These are phyloP conservation scores for Austrofundulus limnaeus DNA, from an alignment of 2,113 vertebrate species.

Conservation along the genomic window DNA sequence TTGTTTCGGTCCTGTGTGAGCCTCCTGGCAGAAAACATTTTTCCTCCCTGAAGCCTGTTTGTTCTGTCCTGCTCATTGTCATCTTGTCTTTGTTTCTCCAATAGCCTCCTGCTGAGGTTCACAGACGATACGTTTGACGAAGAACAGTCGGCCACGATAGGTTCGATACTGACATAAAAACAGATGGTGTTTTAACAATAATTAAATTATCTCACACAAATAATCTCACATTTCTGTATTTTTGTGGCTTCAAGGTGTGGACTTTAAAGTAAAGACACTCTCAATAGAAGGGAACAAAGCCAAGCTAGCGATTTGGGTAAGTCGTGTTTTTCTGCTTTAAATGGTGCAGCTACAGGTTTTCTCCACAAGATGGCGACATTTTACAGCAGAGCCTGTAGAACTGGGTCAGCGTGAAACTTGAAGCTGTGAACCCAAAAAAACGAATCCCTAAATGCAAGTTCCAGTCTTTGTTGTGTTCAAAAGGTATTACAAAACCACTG, in stretches of 20 bases:
- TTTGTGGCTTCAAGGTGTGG: constrained; percentile 83
- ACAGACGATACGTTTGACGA: constrained; percentile 98
- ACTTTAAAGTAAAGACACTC: constrained; percentile 99
- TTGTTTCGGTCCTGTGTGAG: not conserved
- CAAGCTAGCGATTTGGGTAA: constrained; percentile 98
- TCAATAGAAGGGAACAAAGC: constrained; percentile 96
- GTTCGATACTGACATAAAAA: constrained; percentile 63
- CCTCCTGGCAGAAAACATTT: not conserved
- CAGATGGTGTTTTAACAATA: not conserved
- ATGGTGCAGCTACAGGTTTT: not conserved
- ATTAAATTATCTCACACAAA: not conserved
- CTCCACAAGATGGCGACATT: constrained; percentile 52
- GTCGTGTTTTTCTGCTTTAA: constrained; percentile 9
- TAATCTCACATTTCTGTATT: not conserved
- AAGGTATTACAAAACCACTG: not conserved
- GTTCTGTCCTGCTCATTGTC: constrained; percentile 14
- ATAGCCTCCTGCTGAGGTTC: constrained; percentile 83
- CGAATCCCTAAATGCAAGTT: not conserved
- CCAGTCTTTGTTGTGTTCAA: not conserved
- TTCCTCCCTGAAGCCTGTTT: not conserved
- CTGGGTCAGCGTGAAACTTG: not conserved
- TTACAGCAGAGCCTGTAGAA: constrained; percentile 1
- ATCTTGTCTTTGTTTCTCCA: not conserved
- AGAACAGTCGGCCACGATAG: constrained; percentile 94
- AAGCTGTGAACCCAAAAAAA: not conserved